A percentile compares a stretch with the other conserved stretches of the same genome.
phyloP scores from a whole-genome alignment of 2,888 invertebrate genomes.

The Phrixothrix hirtus region DNA sequence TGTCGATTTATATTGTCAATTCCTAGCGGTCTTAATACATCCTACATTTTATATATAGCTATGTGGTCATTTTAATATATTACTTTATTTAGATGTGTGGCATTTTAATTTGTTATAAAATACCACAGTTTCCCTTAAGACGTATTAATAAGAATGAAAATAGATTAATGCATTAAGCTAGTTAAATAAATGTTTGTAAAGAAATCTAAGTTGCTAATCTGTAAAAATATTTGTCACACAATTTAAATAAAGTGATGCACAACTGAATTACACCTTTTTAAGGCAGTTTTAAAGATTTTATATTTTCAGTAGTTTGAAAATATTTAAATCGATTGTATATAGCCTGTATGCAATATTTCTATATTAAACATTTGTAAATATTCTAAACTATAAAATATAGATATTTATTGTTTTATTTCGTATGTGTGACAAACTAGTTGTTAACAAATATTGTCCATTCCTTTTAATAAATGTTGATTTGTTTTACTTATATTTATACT shows the following conservation, averaged over 20 bases:
- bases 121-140: no score
- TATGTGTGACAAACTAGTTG: conserved; percentile 18
- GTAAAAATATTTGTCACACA: no score
- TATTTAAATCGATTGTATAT: conserved; percentile 50
- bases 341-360: conserved; percentile 51
- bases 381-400: conserved; percentile 34
- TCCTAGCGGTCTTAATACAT: conserved; percentile 7
- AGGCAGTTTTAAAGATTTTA: conserved; percentile 42
- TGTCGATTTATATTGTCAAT: conserved; percentile 7
- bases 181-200: no score
- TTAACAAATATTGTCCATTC: conserved; percentile 10
- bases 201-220: no score
- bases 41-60: conserved; percentile 10
- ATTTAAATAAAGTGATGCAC: conserved; percentile 12
- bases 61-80: conserved; percentile 30
- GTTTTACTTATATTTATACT: conserved; percentile 11
- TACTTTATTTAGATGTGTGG: conserved; percentile 14
- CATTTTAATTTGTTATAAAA: no score
- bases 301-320: conserved; percentile 51
- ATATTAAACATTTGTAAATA: conserved; percentile 38
- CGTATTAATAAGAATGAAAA: no score
- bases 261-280: conserved; percentile 15
- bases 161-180: no score
- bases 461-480: conserved; percentile 31
- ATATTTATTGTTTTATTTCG: conserved; percentile 38